A percentile compares a stretch with the other conserved stretches of the same genome.
Evolutionary conservation across 2,113 vertebrate genomes (phyloP).

Genomic region (Lagenorhynchus albirostris): DNA sequence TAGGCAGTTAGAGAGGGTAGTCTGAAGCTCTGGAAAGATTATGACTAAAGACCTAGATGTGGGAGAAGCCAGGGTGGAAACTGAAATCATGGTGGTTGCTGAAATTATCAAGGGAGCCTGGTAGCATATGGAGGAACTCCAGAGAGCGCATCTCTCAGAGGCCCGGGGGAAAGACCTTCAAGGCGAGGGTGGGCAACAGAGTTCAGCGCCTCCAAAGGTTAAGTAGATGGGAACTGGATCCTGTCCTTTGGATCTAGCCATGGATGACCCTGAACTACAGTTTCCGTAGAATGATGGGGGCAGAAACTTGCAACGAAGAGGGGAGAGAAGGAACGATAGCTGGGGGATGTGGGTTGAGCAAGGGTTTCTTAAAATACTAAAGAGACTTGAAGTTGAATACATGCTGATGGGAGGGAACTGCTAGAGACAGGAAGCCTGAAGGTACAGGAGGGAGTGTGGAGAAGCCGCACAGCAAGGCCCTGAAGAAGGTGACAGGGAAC

Average conservation of each 20-base stretch:
- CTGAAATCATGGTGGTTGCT: background rate
- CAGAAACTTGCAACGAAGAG: background rate
- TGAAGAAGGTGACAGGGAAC: background rate
- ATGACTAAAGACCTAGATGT: background rate
- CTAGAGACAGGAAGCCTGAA: background rate
- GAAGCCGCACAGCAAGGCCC: background rate
- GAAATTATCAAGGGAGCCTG: background rate
- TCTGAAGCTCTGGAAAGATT: background rate
- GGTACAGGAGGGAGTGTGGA: background rate
- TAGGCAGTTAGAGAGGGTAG: background rate
- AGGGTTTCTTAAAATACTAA: background rate
- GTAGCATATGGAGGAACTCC: accelerated
- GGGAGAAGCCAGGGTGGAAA: background rate
- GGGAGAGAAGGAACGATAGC: background rate
- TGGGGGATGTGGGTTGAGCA: background rate
- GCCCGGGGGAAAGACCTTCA: background rate
- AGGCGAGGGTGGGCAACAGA: background rate
- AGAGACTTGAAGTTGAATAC: background rate
- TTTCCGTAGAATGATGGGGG: background rate
- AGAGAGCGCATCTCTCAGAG: background rate
- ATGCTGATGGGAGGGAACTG: background rate
- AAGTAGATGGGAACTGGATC: background rate
- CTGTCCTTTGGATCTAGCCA: background rate
- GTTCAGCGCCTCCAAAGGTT: background rate
- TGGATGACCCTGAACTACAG: background rate